Conservation (phyloP, 2,113 vertebrate species). For the Oreochromis tanganicae region DNA sequence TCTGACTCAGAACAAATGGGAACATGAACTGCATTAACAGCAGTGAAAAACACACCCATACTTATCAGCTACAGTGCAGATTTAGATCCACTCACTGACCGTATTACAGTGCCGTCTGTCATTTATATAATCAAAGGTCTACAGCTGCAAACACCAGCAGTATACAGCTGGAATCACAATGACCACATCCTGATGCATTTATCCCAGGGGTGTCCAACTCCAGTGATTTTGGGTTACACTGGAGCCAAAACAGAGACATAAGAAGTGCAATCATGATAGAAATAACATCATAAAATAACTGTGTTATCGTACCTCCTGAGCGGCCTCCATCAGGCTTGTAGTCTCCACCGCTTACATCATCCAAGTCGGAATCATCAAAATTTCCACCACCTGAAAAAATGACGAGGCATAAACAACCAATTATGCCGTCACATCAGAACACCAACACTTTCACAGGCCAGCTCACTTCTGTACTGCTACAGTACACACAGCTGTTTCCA, state of each 20-base stretch:
- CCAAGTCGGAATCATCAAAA: conserved; percentile 51
- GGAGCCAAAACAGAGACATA: fast-evolving
- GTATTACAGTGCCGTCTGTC: neutral
- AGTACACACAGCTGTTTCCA: neutral
- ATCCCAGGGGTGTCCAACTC: neutral
- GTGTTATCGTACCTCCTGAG: conserved; percentile 8
- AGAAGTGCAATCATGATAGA: fast-evolving
- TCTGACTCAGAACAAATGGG: neutral
- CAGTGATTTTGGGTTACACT: neutral
- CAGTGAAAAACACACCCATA: neutral
- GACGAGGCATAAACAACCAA: neutral
- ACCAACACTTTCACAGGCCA: neutral
- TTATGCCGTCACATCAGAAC: fast-evolving
- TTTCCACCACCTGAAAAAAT: conserved; percentile 34
- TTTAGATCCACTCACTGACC: neutral
- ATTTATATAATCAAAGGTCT: neutral
- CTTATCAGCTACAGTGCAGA: neutral
- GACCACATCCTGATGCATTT: fast-evolving
- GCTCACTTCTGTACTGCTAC: fast-evolving
- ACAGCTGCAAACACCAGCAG: neutral
- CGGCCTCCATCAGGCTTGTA: conserved; percentile 58
- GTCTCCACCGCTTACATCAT: fast-evolving
- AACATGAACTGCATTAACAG: neutral
- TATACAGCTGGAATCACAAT: fast-evolving
- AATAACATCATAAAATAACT: neutral